These are phyloP conservation scores for Scomber colias DNA, from an alignment of 2,113 vertebrate species.

Conservation along the genomic window DNA sequence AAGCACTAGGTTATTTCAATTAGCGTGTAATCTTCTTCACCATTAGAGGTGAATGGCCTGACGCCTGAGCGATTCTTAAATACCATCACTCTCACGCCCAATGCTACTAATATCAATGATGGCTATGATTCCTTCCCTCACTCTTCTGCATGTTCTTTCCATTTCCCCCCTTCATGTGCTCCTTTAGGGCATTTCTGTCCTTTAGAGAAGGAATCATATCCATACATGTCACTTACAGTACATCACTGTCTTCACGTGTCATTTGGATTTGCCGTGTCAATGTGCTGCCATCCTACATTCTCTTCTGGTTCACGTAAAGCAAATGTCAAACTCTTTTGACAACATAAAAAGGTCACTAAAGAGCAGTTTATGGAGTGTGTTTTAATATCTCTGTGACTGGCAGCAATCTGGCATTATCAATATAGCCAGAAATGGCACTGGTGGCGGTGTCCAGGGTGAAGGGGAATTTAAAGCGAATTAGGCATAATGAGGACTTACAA, in stretches of 20 bases:
- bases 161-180: constrained; percentile 15
- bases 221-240: constrained; percentile 68
- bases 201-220: constrained; percentile 66
- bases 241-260: constrained; percentile 71
- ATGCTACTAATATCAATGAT: constrained; percentile 60
- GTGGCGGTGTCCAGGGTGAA: constrained; percentile 5
- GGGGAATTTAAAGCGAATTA: constrained; percentile 45
- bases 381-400: constrained; percentile 54
- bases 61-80: constrained; percentile 78
- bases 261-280: constrained; percentile 70
- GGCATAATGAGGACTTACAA: constrained; percentile 59
- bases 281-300: constrained; percentile 61
- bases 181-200: constrained; percentile 74
- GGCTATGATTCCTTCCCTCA: constrained; percentile 13
- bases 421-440: constrained; percentile 30
- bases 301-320: constrained; percentile 73
- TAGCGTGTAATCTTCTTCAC: constrained; percentile 77
- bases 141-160: background rate
- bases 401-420: constrained; percentile 48
- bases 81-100: constrained; percentile 60
- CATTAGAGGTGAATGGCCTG: constrained; percentile 77
- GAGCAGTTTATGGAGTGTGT: constrained; percentile 53
- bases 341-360: constrained; percentile 80
- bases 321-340: constrained; percentile 77
- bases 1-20: constrained; percentile 74